Percentiles rank a stretch among this genome's conserved stretches.
Conservation (phyloP, 1,140 invertebrate species). For the Hypsibius dujardini region DNA sequence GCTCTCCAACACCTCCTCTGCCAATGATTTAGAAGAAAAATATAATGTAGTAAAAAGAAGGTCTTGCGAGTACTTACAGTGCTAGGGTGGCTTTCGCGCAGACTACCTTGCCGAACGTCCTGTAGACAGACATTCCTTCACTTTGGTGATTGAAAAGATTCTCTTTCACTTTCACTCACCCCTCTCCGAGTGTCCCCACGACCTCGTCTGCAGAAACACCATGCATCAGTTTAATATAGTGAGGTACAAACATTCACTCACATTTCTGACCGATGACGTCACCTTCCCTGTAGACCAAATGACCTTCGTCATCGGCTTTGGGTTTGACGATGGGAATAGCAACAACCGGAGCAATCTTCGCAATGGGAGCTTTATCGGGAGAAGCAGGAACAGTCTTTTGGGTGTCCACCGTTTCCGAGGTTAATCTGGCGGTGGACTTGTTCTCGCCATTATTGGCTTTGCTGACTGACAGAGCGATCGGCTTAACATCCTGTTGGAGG, state of each 20-base stretch:
- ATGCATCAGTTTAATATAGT: conserved; percentile 17
- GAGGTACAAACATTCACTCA: conserved; percentile 17
- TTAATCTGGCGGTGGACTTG: no score
- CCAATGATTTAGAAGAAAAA: not conserved
- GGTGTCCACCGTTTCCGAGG: no score
- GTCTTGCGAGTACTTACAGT: conserved; percentile 31
- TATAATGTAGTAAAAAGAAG: not conserved
- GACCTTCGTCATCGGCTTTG: conserved; percentile 96
- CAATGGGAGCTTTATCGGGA: no score
- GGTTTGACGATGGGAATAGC: no score
- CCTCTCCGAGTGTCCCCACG: conserved; percentile 89
- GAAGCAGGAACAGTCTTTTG: no score
- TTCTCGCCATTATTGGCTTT: no score
- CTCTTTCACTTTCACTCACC: conserved; percentile 41
- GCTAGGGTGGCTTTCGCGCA: conserved; percentile 57
- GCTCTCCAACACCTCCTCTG: conserved; percentile 4
- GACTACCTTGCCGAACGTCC: conserved; percentile 98
- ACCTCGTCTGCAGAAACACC: conserved; percentile 70
- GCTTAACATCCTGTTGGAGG: no score
- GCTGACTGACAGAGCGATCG: no score
- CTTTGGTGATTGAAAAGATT: no score
- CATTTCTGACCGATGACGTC: conserved; percentile 54
- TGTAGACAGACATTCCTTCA: no score
- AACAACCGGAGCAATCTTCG: no score
- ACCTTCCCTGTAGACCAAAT: conserved; percentile 94